A percentile compares a stretch with the other conserved stretches of the same genome.
These are phyloP conservation scores for Denticeps clupeoides DNA, from an alignment of 2,797 vertebrate species.

Conservation along the genomic window DNA sequence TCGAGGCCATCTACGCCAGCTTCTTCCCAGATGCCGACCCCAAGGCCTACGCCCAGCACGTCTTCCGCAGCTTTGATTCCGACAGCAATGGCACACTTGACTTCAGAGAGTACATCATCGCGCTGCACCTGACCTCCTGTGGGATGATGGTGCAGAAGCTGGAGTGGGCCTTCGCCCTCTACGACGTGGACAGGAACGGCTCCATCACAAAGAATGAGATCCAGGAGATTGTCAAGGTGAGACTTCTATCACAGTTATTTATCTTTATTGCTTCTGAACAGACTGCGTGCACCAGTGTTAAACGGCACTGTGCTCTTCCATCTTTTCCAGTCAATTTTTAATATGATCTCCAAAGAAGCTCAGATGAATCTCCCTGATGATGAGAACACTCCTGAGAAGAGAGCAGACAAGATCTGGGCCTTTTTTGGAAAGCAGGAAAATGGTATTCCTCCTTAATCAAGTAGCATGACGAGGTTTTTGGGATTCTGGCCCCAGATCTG, in stretches of 20 bases:
- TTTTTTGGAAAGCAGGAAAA: constrained; percentile 60
- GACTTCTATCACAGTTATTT: no score
- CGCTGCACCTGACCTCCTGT: constrained; percentile 61
- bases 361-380: constrained; percentile 55
- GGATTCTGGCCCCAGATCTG: no score
- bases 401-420: constrained; percentile 59
- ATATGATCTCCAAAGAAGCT: constrained; percentile 60
- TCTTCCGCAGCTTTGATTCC: constrained; percentile 70
- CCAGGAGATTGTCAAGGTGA: constrained; percentile 64
- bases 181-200: constrained; percentile 62
- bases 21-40: constrained; percentile 67
- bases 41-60: constrained; percentile 63
- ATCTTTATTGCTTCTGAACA: no score
- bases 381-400: constrained; percentile 63
- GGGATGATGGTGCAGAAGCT: constrained; percentile 60
- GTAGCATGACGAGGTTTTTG: background rate
- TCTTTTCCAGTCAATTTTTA: constrained; percentile 59
- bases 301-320: no score
- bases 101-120: constrained; percentile 67
- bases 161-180: constrained; percentile 70
- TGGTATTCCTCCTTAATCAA: constrained; percentile 33
- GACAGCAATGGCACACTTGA: constrained; percentile 65
- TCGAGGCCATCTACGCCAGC: constrained; percentile 62
- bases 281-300: no score
- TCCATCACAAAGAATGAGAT: constrained; percentile 65